Conservation (phyloP, 2,113 vertebrate genomes). For the Bucco capensis region DNA sequence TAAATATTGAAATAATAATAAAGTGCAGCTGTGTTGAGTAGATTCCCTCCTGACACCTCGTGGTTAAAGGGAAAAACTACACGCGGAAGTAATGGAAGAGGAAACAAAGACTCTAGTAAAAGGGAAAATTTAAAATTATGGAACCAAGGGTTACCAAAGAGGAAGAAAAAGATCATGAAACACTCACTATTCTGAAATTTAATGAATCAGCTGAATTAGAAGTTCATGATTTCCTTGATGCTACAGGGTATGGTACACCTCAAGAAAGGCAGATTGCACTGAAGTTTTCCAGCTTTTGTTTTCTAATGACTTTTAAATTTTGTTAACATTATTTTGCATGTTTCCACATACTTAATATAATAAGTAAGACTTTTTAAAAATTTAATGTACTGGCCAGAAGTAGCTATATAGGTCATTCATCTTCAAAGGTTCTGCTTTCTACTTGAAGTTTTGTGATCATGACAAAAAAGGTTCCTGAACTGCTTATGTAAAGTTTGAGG, state of each 20-base stretch:
- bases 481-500: not conserved
- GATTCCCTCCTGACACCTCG: not conserved
- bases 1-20: not conserved
- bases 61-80: not conserved
- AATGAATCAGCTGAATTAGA: not conserved
- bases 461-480: not conserved
- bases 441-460: not conserved
- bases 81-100: not conserved
- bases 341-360: not conserved
- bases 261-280: not conserved
- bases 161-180: not conserved
- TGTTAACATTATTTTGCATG: not conserved
- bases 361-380: not conserved
- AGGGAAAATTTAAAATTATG: not conserved
- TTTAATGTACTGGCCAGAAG: not conserved
- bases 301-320: not conserved
- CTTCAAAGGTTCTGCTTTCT: constrained; percentile 4
- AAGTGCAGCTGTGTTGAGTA: not conserved
- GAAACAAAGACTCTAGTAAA: not conserved
- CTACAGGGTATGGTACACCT: not conserved
- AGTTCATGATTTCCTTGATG: not conserved
- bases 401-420: not conserved
- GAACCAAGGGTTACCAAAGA: not conserved
- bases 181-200: not conserved
- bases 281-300: not conserved